phyloP scores from a whole-genome alignment of 2,888 invertebrate species.

The Synanthedon vespiformis region DNA sequence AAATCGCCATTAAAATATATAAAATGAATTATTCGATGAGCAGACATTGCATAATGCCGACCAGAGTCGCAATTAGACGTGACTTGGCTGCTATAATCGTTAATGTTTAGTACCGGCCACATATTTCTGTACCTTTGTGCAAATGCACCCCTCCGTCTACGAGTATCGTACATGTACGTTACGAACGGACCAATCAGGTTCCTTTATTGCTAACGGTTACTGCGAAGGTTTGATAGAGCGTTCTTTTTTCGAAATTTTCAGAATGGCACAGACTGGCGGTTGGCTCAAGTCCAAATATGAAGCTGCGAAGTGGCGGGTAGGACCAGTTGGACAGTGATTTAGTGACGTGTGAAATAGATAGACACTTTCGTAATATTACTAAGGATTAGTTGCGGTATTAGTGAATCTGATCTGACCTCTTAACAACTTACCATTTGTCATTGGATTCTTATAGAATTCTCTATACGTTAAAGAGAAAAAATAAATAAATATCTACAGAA shows the following conservation, averaged over 20 bases:
- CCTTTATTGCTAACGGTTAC: slow-evolving; percentile 16
- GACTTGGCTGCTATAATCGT: slow-evolving; percentile 66
- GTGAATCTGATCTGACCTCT: too few relatives aligned
- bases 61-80: slow-evolving; percentile 63
- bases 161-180: slow-evolving; percentile 5
- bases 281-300: background rate
- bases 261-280: background rate
- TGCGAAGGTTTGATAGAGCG: slow-evolving; percentile 4
- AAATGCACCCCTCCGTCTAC: slow-evolving; percentile 51
- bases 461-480: too few relatives aligned
- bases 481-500: too few relatives aligned
- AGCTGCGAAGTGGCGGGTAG: background rate
- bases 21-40: too few relatives aligned
- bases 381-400: too few relatives aligned
- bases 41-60: slow-evolving; percentile 23
- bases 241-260: slow-evolving; percentile 3
- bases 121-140: slow-evolving; percentile 66
- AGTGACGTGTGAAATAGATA: too few relatives aligned
- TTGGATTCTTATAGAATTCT: too few relatives aligned
- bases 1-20: too few relatives aligned
- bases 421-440: too few relatives aligned
- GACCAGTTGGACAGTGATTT: background rate
- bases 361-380: too few relatives aligned
- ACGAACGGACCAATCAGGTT: slow-evolving; percentile 18
- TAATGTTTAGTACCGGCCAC: slow-evolving; percentile 67